Base-by-base conservation (phyloP, 2,888 invertebrate genomes). In the Rhorus exstirpatorius region DNA sequence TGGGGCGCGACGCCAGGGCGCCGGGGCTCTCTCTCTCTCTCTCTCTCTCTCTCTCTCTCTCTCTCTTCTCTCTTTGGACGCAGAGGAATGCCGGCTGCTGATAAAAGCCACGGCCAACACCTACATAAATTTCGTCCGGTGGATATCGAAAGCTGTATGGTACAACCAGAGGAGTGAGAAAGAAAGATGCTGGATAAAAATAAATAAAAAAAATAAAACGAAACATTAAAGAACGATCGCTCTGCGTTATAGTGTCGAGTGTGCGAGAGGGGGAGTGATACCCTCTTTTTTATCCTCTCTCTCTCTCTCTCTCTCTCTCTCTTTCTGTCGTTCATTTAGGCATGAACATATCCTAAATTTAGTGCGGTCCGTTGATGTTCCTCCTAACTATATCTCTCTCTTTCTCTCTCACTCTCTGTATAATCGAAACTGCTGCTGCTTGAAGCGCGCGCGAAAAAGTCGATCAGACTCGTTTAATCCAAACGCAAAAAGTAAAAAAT, bases 71-170 rank as follows among this genome's bases (percentile, higher is more conserved):
- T 44, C 19, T 67, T 67, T 84, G 90, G 90, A 91, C 89, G 90
- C 89, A 85, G 85, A 90, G 92, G 92, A 92, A 92, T 92, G 92
- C 90, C 89, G 90, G 89, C 88, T 88, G 91, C 92, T 93, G 92
- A 93, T 92, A 92, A 92, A 92, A 91, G 90, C 92, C 90, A 90
- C 88, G 90, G 90, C 88, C 91, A 92, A 92, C 92, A 92, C 92
- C 92, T 92, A 92, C 92, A 93, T 93, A 92, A 93, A 93, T 93
- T 92, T 92, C 88, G 88, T 86, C 81, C 86, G 72, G 87, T 51
- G 90, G 89, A 91, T 90, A 88, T 85, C 84, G 83, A 83, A 83
- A 83, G 81, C 77, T 82, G 81, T 82, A 82, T 77, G 84, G 61
- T 77, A 65, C 71, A n/a, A 49, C 49, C 55, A 26, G n/a, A 35